These are phyloP conservation scores for Caenorhabditis afra DNA, from an alignment of 2,888 invertebrate species.

Conservation along the genomic window DNA sequence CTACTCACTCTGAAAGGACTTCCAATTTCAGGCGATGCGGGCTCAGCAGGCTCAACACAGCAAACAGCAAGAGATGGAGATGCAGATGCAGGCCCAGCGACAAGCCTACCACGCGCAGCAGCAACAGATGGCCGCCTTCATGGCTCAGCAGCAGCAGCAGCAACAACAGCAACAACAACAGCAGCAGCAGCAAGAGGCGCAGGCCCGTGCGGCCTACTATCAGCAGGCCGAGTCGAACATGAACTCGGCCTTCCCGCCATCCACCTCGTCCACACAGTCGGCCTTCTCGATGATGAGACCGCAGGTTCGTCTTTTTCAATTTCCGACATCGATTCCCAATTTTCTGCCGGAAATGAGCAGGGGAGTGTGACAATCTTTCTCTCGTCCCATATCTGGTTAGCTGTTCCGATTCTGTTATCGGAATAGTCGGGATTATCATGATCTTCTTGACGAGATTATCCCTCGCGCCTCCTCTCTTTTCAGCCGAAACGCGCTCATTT, in stretches of 20 bases:
- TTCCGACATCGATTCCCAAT: not conserved
- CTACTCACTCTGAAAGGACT: no score
- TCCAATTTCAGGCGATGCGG: not conserved
- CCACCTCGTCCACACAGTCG: constrained; percentile 24
- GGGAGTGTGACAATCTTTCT: no score
- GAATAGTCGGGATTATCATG: no score
- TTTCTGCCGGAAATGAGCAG: not conserved
- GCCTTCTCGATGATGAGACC: not conserved
- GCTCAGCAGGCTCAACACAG: not conserved
- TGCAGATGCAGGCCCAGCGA: not conserved
- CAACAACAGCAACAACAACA: not conserved
- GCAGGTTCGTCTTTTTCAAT: constrained; percentile 1
- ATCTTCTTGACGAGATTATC: no score
- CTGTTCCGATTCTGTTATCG: no score
- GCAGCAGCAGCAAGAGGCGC: not conserved
- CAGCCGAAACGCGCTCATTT: no score
- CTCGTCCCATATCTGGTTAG: no score
- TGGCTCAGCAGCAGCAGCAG: constrained; percentile 23
- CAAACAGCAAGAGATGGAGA: constrained; percentile 3
- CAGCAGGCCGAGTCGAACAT: not conserved
- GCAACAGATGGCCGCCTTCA: constrained; percentile 19
- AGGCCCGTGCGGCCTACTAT: not conserved
- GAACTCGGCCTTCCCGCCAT: constrained; percentile 14
- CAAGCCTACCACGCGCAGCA: constrained; percentile 7
- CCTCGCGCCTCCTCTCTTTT: no score